These are phyloP conservation scores for Nemotelus nigrinus DNA, from an alignment of 2,888 invertebrate species.

Conservation along the genomic window DNA sequence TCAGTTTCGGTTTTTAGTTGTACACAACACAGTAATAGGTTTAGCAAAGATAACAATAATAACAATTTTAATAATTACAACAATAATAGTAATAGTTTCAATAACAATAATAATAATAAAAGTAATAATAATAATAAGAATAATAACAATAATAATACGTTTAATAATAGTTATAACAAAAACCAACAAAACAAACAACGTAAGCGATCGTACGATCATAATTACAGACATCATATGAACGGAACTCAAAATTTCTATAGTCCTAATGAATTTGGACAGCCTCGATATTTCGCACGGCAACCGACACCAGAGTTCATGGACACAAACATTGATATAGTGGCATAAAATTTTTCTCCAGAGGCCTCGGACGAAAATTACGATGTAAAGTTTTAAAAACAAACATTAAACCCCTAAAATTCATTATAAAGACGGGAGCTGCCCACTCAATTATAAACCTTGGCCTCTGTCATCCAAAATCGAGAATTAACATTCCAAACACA, in stretches of 20 bases:
- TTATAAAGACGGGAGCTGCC: conserved; percentile 34
- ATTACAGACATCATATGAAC: background rate
- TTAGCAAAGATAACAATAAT: background rate
- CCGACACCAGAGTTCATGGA: conserved; percentile 37
- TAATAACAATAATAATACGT: too few relatives aligned
- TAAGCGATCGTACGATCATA: background rate
- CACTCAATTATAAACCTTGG: conserved; percentile 40
- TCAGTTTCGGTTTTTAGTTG: too few relatives aligned
- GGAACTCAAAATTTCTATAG: background rate
- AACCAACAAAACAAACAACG: too few relatives aligned
- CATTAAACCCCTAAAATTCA: conserved; percentile 33
- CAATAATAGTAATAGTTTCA: background rate
- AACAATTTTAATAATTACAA: background rate
- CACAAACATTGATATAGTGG: conserved; percentile 8
- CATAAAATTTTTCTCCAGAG: conserved; percentile 42
- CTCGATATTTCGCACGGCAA: conserved; percentile 7
- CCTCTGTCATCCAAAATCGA: conserved; percentile 23
- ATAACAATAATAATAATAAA: too few relatives aligned
- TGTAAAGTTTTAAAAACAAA: conserved; percentile 32
- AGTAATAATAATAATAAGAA: too few relatives aligned
- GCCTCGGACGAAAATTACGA: conserved; percentile 37
- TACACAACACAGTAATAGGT: too few relatives aligned
- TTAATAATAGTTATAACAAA: too few relatives aligned
- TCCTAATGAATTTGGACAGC: background rate
- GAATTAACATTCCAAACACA: conserved; percentile 23